Conservation (phyloP, 2,888 invertebrate species). For the Embidobia sp. region DNA sequence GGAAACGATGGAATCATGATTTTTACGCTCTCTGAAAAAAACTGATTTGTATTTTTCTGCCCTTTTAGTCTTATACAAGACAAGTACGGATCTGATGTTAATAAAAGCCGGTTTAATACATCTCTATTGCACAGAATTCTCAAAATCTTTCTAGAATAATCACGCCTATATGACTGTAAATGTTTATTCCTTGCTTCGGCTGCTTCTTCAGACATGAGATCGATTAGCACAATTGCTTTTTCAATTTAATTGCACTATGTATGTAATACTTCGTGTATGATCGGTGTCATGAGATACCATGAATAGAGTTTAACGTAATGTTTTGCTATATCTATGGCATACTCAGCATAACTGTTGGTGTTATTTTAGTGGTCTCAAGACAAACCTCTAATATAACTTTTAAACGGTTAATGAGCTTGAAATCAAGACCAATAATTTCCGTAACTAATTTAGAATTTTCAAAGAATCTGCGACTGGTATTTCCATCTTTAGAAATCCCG, state of each 20-base stretch:
- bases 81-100: background rate
- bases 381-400: constrained; percentile 72
- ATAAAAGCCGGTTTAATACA: background rate
- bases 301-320: constrained; percentile 71
- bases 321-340: constrained; percentile 24
- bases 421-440: constrained; percentile 72
- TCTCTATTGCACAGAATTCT: background rate
- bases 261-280: background rate
- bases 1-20: too few relatives aligned
- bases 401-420: constrained; percentile 69
- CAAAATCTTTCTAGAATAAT: background rate
- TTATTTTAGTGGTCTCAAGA: constrained; percentile 54
- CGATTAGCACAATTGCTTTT: background rate
- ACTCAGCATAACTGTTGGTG: constrained; percentile 65
- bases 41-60: too few relatives aligned
- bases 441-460: constrained; percentile 69
- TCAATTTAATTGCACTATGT: background rate
- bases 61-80: too few relatives aligned
- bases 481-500: constrained; percentile 72
- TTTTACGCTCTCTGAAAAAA: too few relatives aligned
- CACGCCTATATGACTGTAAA: background rate
- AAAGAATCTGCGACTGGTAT: constrained; percentile 71
- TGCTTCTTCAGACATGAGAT: background rate
- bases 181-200: background rate
- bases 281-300: constrained; percentile 64